Base-by-base conservation (phyloP, 2,888 invertebrate genomes). In the Caradrina clavipalpis region DNA sequence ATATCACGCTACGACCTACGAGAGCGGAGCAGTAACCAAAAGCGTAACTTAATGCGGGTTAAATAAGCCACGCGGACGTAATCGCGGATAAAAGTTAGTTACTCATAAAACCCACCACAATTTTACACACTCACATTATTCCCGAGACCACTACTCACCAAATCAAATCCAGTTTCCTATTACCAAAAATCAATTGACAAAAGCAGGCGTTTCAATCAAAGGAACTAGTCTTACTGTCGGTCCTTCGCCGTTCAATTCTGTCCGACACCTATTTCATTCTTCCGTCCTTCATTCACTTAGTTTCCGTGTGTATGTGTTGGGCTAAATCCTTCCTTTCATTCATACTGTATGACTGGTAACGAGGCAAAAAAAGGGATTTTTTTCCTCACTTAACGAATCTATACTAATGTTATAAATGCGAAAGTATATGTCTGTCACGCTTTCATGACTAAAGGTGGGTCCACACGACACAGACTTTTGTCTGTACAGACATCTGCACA, bases 191-290 rank as follows among this genome's bases (percentile, higher is more conserved):
- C 39, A 45, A 60, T 68, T 68, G 56, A 56, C 31, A 19, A 50
- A 50, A 54, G 2, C 54, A 57, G 13, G 8, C 45, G 59, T 76
- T 76, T 65, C 51, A 53, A 63, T 63, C 69, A 64, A 57, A 58
- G n/a, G n/a, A 47, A 31, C 42, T 50, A 54, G 26, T 49, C 47
- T 57, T 47, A 58, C 42, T 31, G 35, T 73, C 42, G 47, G 57
- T 22, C 57, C 63, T 47, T 50, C n/a, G 68, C 50, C 68, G 54
- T 72, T 51, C 81, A 68, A 81, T 76, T 81, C 68, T 21, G 53
- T 47, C 69, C 64, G 57, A 61, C 45, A 57, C 57, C 69, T 67
- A 76, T 80, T 80, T 59, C 51, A 78, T 73, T 60, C 72, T 72
- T 69, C 67, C 17, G 57, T 42, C 67, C 11, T 60, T 21, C 53